Evolutionary conservation across 2,113 vertebrate genomes (phyloP), one percentile per base, ranked within the genome.

Genomic region (Syrmaticus mikado): DNA sequence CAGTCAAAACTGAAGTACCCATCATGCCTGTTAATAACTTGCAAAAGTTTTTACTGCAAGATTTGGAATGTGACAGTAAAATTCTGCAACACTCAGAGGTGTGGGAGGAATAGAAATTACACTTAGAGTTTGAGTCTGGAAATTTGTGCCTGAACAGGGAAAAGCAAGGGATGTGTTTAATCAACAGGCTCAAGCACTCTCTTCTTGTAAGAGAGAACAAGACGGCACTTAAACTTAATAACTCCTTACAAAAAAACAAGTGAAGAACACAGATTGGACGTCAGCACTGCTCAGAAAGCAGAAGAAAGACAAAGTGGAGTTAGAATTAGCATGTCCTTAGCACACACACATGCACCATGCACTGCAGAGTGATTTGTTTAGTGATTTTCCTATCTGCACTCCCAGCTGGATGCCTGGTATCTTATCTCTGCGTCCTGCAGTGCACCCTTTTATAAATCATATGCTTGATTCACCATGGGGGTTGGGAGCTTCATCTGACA

Each of bases 41-140:
- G 13, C 18, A 82, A 38, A 90, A 95, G 70, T 93, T 94, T 91
- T 90, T 76, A 84, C 88, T 57, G 83, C 28, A 88, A 84, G 57
- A 84, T 79, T 93, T 89, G 81, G 88, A 92, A 95, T 7, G 43
- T 90, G 83, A 93, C 12, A 6, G 83, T 73, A 93, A 93, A 96
- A 90, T 90, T 93, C 95, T 92, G 74, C 81, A 94, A 88, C 89
- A 89, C 5, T 70, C 61, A 85, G 24, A 75, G 36, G 77, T 94
- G 90, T 95, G 86, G 95, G 95, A 93, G 93, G 95, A 95, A 96
- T 93, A 86, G 83, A 96, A 96, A 94, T 95, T 93, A 86, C 86
- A 78, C 82, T 96, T 86, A 79, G 85, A 79, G 52, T 84, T 40
- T 88, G 83, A 96, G 95, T 84, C 86, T 96, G 90, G 67, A 94